Evolutionary conservation across 2,888 invertebrate genomes (phyloP), one percentile per base, ranked within the genome.

Genomic region (Tethea ocularis): DNA sequence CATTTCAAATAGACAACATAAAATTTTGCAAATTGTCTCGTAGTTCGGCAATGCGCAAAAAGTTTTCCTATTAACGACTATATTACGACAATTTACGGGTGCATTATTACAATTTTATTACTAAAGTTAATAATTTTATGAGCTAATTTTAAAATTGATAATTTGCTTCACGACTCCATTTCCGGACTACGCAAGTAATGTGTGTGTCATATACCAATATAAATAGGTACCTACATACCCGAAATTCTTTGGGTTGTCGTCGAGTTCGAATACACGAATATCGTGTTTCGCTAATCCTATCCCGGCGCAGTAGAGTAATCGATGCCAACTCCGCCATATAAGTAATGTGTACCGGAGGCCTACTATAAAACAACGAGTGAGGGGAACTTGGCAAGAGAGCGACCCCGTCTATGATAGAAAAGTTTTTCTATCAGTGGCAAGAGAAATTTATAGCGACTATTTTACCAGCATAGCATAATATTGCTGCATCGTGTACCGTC

Each of bases 391-490:
- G 77, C 80, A 80, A 74, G 62, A 55, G 64, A 60, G 58, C 64
- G 60, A 57, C 62, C 70, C 67, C 72, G 64, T 72, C 71, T 68
- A 68, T 72, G 66, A 64, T 68, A 63, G 67, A 71, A 80, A 88
- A 88, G 72, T 88, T 88, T 87, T 87, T 87, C 88, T 86, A 87
- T 87, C 83, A 83, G 68, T 73, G 70, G 69, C 68, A 69, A 61
- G 65, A 84, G 87, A 33, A 33, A 33, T 85, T 84, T 85, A 85
- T 85, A 72, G 80, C 78, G 79, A 83, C 84, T 84, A 83, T 86
- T 83, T 81, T 71, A 71, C 75, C 64, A 68, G 67, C 63, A 58
- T 36, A 71, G 68, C 71, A 78, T 81, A 75, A 78, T 75, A 75
- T 65, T 66, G 63, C 61, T 63, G 63, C 63, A 67, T 63, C 56